Evolutionary conservation across 2,888 invertebrate genomes (phyloP), one percentile per base, ranked within the genome.

Genomic region (Sphaeridia pumilis): DNA sequence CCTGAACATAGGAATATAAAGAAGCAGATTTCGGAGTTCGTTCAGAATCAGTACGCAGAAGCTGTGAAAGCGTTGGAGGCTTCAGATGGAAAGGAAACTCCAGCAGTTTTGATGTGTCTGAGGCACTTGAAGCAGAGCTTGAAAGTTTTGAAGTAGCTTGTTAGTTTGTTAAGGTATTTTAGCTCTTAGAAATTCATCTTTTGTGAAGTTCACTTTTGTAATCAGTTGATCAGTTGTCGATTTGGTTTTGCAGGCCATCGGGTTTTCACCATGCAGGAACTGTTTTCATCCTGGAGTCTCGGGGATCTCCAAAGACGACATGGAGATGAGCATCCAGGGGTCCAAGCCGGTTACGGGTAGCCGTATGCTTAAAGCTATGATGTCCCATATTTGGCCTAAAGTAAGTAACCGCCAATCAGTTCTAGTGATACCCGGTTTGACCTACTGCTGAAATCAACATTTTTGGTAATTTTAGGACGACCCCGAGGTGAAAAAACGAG

Each of bases 341-440:
- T 75, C 38, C 74, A 74, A 67, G 58, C 78, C 46, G 79, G 88
- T 57, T 76, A 83, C 7, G 78, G 83, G 59, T 67, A 74, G 65
- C 63, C 82, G 89, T 67, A 93, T 95, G 84, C 68, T 93, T 26
- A 78, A 77, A 61, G 84, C 84, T 47, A 93, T 97, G 90, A 70
- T 88, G 70, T 78, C 79, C 47, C 92, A 94, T 73, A 84, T 97
- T 53, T 97, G 97, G 97, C 97, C 97, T 25, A 84, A 87, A 76
- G 86, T 85, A 61, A n/a, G 4, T 25, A 26, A n/a, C n/a, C n/a
- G n/a, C n/a, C n/a, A n/a, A n/a, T n/a, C n/a, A n/a, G n/a, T n/a
- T n/a, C n/a, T n/a, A n/a, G n/a, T n/a, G n/a, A n/a, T n/a, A n/a
- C n/a, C n/a, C n/a, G n/a, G n/a, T n/a, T n/a, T n/a, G n/a, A n/a